Conservation (phyloP, 2,113 vertebrate species). For the Chaenocephalus aceratus region DNA sequence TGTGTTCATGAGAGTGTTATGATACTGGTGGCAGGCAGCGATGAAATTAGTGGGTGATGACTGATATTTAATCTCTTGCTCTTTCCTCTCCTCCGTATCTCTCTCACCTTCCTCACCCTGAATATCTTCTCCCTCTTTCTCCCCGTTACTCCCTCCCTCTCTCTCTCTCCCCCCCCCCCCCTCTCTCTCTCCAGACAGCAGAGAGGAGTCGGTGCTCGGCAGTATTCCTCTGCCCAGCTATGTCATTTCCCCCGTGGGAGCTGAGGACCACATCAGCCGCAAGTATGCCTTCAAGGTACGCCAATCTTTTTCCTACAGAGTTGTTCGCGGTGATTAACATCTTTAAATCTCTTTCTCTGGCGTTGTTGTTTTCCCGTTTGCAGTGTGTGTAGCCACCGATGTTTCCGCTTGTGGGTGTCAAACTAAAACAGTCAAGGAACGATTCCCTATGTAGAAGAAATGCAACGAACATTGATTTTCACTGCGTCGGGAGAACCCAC, state of each 20-base stretch:
- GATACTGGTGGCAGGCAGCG: constrained; percentile 46
- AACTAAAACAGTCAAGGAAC: background rate
- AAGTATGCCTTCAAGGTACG: constrained; percentile 97
- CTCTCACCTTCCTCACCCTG: constrained; percentile 42
- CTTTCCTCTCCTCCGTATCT: constrained; percentile 41
- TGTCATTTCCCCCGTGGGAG: constrained; percentile 88
- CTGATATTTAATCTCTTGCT: constrained; percentile 56
- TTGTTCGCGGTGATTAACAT: background rate
- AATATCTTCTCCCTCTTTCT: background rate
- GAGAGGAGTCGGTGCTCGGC: constrained; percentile 94
- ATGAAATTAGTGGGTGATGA: constrained; percentile 64
- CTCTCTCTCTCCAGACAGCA: constrained; percentile 87
- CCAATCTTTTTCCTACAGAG: background rate
- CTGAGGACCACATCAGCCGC: constrained; percentile 94
- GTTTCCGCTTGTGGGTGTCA: background rate
- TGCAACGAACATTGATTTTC: background rate
- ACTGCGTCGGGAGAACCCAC: background rate
- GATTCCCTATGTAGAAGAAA: background rate
- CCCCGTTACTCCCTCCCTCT: background rate
- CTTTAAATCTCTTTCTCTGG: background rate
- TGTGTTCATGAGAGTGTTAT: constrained; percentile 30
- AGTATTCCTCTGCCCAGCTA: constrained; percentile 97
- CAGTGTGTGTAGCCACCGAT: background rate
- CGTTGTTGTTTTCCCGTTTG: background rate
- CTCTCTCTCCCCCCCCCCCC: background rate